Base-by-base conservation (phyloP, 2,113 vertebrate genomes). In the Chloebia gouldiae region DNA sequence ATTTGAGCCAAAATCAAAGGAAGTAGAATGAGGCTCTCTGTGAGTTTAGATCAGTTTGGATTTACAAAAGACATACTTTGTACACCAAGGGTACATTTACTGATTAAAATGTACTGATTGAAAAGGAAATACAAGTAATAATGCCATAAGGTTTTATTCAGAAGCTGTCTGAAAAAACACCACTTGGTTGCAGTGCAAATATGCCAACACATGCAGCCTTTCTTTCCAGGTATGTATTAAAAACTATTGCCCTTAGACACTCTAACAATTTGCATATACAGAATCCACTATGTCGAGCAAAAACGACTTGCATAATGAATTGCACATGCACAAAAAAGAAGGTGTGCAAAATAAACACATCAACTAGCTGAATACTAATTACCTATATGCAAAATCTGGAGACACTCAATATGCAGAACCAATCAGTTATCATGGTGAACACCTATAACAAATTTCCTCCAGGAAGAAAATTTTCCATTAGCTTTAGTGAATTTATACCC, bases 341-440 rank as follows among this genome's bases (percentile, higher is more conserved):
- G 40, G 66, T 83, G 90, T 91, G 50, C 63, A 97, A 97, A 98
- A 98, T 82, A 98, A 98, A 95, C 90, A 96, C 70, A 93, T 93
- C 53, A 81, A 56, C 88, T 81, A 70, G n/a, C 86, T 57, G 88
- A 92, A 95, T 95, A 59, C 77, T 96, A 95, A 97, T 92, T 94
- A 82, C 91, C 49, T 96, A 44, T 64, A 93, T 91, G 82, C 75
- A 97, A 94, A 95, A 90, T 54, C 83, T 89, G 70, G 44, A 93
- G 89, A 88, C 42, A 93, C 60, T 96, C 89, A 95, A 44, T 85
- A 87, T 93, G 92, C 97, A 93, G 93, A 96, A 90, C 63, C 64
- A 86, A 96, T 94, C 92, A 84, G 91, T 89, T 92, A 95, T 96
- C 95, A 81, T 92, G 93, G 86, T 66, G 70, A 96, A 93, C 44